Evolutionary conservation across 2,797 vertebrate genomes (phyloP), one percentile per base, ranked within the genome.

Genomic region (Eospalax fontanierii): DNA sequence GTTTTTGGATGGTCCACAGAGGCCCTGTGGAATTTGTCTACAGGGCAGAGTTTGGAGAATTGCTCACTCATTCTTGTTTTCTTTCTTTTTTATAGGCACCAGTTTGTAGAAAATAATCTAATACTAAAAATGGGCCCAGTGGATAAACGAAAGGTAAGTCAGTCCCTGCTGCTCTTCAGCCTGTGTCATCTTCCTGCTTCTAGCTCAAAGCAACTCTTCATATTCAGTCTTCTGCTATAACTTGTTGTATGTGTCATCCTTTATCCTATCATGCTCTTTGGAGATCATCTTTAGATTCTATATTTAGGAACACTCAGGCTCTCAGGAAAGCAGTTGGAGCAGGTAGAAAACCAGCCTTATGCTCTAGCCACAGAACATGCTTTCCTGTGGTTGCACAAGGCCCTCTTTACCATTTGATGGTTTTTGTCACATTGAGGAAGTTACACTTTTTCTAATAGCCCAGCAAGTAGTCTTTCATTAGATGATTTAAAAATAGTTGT

Each of bases 41-140:
- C 33, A 75, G 24, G 35, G 54, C 75, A 70, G 35, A 30, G 7
- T 65, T 10, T 14, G 40, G 21, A 90, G 80, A 91, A 57, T 65
- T 61, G 83, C 61, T 91, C 18, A 79, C 35, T 92, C 28, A 92
- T 81, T 92, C 87, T 96, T 95, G 1, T 81, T 96, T 95, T 95
- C 76, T 96, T 97, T 59, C 9, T n/a, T 76, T 96, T 97, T 90
- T 92, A 82, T 98, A 99, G 99, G 99, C 99, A 99, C 97, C 99
- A 99, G 97, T 99, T 99, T 99, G 99, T 99, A 98, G 99, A 99
- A 98, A 99, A 99, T 98, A 99, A 99, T 97, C 99, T 99, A 98
- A 99, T 99, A 97, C 98, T 99, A 96, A 99, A 99, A 99, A 99
- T 99, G 99, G 99, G 99, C 95, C 99, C 99, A 90, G 99, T 99